phyloP scores from a whole-genome alignment of 2,888 invertebrate species.

The Epirrhoe alternata region DNA sequence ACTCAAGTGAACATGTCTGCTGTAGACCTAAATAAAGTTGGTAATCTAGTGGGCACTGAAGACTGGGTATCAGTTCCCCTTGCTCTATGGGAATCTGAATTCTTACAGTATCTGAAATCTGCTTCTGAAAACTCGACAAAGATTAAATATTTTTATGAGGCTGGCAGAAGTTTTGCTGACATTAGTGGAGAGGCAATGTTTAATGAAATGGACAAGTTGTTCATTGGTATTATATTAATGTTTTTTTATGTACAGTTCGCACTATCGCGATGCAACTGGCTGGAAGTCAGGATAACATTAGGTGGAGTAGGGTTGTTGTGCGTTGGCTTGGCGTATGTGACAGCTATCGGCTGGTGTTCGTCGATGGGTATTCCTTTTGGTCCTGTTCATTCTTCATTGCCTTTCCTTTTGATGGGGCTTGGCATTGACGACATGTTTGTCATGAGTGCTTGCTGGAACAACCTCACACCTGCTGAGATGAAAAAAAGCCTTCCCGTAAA shows the following conservation, averaged over 20 bases:
- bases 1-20: conserved; percentile 88
- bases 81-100: conserved; percentile 86
- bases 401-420: conserved; percentile 92
- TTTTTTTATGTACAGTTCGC: conserved; percentile 90
- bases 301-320: conserved; percentile 89
- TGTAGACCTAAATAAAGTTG: conserved; percentile 87
- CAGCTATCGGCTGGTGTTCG: conserved; percentile 90
- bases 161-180: conserved; percentile 91
- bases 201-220: conserved; percentile 89
- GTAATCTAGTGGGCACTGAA: conserved; percentile 90
- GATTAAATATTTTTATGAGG: conserved; percentile 82
- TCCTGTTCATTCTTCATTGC: conserved; percentile 92
- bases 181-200: conserved; percentile 89
- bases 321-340: conserved; percentile 90
- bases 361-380: conserved; percentile 90
- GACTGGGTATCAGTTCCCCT: conserved; percentile 88
- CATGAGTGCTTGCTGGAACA: conserved; percentile 91
- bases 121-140: conserved; percentile 61
- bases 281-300: conserved; percentile 89
- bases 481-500: conserved; percentile 85
- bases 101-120: conserved; percentile 74
- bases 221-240: conserved; percentile 88
- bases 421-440: conserved; percentile 95
- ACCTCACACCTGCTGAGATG: conserved; percentile 82
- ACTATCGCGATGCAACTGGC: conserved; percentile 90